Percentiles rank a stretch among this genome's conserved stretches.
Conservation (phyloP, 53 echinoderm and acorn worm species). For the Hippasteria phrygiana region DNA sequence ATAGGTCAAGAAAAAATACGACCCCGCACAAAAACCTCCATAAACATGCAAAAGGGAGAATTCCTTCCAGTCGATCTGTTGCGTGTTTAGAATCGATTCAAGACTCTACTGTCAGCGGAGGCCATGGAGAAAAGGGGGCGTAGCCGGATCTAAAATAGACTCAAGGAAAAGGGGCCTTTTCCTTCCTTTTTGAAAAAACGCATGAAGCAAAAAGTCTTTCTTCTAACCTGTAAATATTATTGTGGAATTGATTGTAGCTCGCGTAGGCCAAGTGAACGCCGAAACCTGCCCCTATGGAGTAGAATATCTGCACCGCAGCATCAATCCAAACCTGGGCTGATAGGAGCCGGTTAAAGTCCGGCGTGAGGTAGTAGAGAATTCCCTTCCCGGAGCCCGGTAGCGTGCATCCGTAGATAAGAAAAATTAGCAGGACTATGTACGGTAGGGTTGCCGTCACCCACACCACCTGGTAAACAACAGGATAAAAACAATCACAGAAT, state of each 20-base stretch:
- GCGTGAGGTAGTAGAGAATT: conserved; percentile 83
- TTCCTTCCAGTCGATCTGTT: too few species aligned
- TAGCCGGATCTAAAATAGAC: too few species aligned
- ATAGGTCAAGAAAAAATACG: too few species aligned
- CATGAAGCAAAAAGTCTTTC: too few species aligned
- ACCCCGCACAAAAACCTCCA: too few species aligned
- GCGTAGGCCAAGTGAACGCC: conserved; percentile 91
- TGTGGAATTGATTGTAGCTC: conserved; percentile 88
- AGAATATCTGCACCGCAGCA: conserved; percentile 88
- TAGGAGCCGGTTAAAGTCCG: conserved; percentile 71
- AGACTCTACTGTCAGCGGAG: too few species aligned
- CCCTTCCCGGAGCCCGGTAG: conserved; percentile 79
- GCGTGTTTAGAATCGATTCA: too few species aligned
- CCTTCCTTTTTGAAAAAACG: too few species aligned
- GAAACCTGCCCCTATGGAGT: conserved; percentile 88
- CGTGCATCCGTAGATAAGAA: conserved; percentile 81
- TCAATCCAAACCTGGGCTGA: conserved; percentile 86
- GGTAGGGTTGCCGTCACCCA: conserved; percentile 92
- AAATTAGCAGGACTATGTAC: conserved; percentile 77
- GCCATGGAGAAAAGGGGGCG: too few species aligned
- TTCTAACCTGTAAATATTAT: conserved; percentile 80
- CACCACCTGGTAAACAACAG: conserved; percentile 82
- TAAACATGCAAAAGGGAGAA: too few species aligned
- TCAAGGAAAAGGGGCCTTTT: too few species aligned
- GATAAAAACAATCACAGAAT: too few species aligned